Percentiles rank a stretch among this genome's conserved stretches.
These are phyloP conservation scores for Xanthia togata DNA, from an alignment of 2,888 invertebrate species.

Conservation along the genomic window DNA sequence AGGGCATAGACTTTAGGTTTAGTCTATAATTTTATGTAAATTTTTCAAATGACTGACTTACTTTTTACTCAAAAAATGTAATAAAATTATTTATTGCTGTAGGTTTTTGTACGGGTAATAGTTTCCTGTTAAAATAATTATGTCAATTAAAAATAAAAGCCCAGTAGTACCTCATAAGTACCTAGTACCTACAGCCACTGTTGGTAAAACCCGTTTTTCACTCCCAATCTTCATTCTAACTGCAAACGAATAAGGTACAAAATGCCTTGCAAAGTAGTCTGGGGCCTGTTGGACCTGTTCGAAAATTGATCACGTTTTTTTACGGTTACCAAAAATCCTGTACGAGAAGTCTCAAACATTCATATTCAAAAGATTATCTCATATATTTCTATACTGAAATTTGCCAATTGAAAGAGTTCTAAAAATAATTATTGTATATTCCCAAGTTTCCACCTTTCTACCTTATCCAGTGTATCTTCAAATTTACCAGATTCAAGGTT, in stretches of 20 bases:
- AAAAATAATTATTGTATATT: constrained; percentile 19
- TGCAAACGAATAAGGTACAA: constrained; percentile 1
- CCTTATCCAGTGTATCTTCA: constrained; percentile 6
- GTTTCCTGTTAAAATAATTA: neutral
- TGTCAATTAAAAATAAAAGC: neutral
- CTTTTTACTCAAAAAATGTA: constrained; percentile 16
- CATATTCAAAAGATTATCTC: constrained; percentile 9
- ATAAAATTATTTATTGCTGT: too few relatives aligned
- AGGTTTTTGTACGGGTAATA: neutral
- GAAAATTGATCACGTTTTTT: constrained; percentile 21
- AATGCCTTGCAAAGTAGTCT: neutral
- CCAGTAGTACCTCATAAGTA: neutral
- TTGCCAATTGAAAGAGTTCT: neutral
- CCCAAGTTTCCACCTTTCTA: constrained; percentile 3
- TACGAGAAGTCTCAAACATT: constrained; percentile 6
- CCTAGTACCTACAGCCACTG: too few relatives aligned
- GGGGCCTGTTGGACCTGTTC: neutral
- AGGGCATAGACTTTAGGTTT: constrained; percentile 18
- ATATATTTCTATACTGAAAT: constrained; percentile 12
- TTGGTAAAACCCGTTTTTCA: neutral
- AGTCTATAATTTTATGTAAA: constrained; percentile 55
- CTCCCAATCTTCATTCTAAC: neutral
- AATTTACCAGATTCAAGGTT: constrained; percentile 15
- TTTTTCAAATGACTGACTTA: constrained; percentile 31
- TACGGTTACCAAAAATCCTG: neutral